Conservation (phyloP, 2,797 vertebrate species). For the Argyrosomus regius region DNA sequence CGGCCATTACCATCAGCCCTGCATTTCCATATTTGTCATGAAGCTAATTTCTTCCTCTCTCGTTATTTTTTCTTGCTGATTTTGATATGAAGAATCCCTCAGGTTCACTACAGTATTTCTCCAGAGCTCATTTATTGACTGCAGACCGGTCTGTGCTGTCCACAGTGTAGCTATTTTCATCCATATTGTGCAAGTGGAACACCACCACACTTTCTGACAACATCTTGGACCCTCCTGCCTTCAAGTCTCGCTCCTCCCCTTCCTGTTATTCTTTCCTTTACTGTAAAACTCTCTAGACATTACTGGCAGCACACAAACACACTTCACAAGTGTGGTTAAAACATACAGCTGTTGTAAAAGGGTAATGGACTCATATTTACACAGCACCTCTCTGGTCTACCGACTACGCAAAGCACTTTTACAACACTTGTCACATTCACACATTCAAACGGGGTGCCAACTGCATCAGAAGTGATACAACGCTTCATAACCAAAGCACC, state of each 20-base stretch:
- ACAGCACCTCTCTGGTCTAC: no score
- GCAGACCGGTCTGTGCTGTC: conserved; percentile 1
- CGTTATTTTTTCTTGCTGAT: not conserved
- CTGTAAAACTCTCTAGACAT: conserved; percentile 31
- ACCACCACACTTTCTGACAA: conserved; percentile 35
- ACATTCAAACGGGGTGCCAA: no score
- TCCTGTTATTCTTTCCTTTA: conserved; percentile 63
- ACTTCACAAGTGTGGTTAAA: conserved; percentile 7
- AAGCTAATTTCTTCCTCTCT: not conserved
- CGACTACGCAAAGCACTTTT: no score
- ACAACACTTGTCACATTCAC: no score
- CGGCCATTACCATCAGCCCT: not conserved
- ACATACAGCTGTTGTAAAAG: not conserved
- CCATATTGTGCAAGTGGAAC: conserved; percentile 14
- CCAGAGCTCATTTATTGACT: not conserved
- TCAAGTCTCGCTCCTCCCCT: conserved; percentile 38
- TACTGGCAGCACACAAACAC: conserved; percentile 26
- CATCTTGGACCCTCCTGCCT: conserved; percentile 39
- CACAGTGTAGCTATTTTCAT: conserved; percentile 38
- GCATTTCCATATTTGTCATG: not conserved
- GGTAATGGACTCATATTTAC: no score
- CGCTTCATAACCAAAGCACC: no score
- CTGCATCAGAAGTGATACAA: no score
- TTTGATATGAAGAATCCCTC: not conserved
- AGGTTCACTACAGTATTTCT: not conserved